A percentile compares a stretch with the other conserved stretches of the same genome.
These are phyloP conservation scores for Tenthredo distinguenda DNA, from an alignment of 2,888 invertebrate species.

Conservation along the genomic window DNA sequence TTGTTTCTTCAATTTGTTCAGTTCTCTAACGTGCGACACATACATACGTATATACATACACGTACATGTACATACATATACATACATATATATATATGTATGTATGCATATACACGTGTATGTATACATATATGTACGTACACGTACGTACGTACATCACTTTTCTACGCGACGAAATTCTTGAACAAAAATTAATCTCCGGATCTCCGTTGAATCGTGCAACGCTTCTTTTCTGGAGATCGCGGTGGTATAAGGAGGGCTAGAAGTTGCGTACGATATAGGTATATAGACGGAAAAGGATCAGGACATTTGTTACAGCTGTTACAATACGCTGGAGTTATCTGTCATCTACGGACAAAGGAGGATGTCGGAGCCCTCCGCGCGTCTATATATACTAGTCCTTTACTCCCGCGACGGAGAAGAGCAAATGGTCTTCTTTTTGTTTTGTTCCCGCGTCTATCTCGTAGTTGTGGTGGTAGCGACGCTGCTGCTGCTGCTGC, in stretches of 20 bases:
- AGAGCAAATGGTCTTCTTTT: constrained; percentile 40
- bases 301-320: constrained; percentile 49
- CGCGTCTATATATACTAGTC: constrained; percentile 26
- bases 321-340: constrained; percentile 49
- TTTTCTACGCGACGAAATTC: neutral
- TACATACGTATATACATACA: too few species aligned
- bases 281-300: neutral
- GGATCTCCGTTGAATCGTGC: constrained; percentile 5
- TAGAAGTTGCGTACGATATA: neutral
- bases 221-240: too few species aligned
- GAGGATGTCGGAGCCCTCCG: constrained; percentile 30
- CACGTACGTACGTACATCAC: neutral
- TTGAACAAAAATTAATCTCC: constrained; percentile 13
- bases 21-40: too few species aligned
- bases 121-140: neutral
- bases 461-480: neutral
- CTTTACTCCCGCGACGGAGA: constrained; percentile 37
- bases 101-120: too few species aligned
- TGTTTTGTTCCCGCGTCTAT: constrained; percentile 33
- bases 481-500: neutral
- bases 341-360: constrained; percentile 55
- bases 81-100: neutral
- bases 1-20: neutral
- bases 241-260: neutral
- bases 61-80: too few species aligned